A percentile compares a stretch with the other conserved stretches of the same genome.
phyloP scores from a whole-genome alignment of 2,888 invertebrate genomes.

The Plutella xylostella region DNA sequence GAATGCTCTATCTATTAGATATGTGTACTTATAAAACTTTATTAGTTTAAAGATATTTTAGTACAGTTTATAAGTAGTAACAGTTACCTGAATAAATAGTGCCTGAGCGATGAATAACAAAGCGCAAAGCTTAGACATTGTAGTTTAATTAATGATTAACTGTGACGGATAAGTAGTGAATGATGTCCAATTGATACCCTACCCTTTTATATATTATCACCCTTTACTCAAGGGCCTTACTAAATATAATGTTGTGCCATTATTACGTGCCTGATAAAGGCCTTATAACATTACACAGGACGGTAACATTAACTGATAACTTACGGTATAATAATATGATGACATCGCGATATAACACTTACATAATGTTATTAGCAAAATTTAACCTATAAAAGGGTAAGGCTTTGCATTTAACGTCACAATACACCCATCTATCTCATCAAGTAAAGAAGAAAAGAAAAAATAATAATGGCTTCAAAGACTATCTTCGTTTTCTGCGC shows the following conservation, averaged over 20 bases:
- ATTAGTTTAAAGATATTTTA: not conserved
- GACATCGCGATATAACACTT: not conserved
- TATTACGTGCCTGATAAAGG: not conserved
- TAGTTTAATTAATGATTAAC: not conserved
- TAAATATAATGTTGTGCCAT: not conserved
- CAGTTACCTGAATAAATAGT: not conserved
- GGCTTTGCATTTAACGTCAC: not conserved
- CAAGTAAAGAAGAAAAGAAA: not conserved
- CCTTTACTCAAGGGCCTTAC: not conserved
- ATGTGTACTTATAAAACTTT: not conserved
- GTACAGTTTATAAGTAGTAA: not conserved
- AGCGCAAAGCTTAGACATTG: not conserved
- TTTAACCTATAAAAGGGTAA: not conserved
- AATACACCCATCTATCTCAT: not conserved
- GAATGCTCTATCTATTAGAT: not conserved
- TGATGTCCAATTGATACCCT: not conserved
- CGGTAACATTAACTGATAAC: not conserved
- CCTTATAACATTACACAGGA: not conserved
- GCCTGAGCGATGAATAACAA: not conserved
- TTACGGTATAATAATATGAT: not conserved
- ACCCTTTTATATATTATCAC: not conserved
- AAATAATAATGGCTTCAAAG: slow-evolving; percentile 10
- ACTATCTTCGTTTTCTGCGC: slow-evolving; percentile 5
- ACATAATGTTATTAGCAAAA: not conserved
- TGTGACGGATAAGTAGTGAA: not conserved